Percentiles rank a stretch among this genome's conserved stretches.
phyloP scores from a whole-genome alignment of 2,113 vertebrate genomes.

The Irena cyanogastra region DNA sequence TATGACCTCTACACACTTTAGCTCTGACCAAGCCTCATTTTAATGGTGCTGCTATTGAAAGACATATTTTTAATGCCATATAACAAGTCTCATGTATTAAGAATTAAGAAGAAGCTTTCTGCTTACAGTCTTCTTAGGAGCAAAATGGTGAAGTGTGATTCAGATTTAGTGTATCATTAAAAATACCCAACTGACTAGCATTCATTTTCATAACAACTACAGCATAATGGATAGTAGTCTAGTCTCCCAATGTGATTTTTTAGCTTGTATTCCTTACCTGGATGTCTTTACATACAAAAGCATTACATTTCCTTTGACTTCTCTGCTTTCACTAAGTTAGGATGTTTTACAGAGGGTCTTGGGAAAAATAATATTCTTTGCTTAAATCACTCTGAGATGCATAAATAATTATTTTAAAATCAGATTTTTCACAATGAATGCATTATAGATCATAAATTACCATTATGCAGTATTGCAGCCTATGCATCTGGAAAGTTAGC shows the following conservation, averaged over 20 bases:
- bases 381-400: not conserved
- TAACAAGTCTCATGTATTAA: not conserved
- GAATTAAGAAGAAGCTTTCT: not conserved
- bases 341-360: not conserved
- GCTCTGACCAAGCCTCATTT: not conserved
- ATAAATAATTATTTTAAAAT: not conserved
- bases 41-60: not conserved
- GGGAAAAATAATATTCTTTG: not conserved
- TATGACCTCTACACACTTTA: not conserved
- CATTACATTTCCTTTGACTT: not conserved
- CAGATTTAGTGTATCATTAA: not conserved
- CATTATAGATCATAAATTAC: not conserved
- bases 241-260: not conserved
- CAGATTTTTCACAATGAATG: not conserved
- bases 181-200: not conserved
- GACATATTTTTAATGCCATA: not conserved
- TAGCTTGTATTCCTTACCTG: not conserved
- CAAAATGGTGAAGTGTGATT: not conserved
- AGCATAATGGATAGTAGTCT: not conserved
- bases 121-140: not conserved
- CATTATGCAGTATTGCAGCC: not conserved
- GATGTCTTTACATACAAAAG: not conserved
- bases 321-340: not conserved
- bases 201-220: not conserved
- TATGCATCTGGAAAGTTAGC: not conserved